A percentile compares a stretch with the other conserved stretches of the same genome.
Evolutionary conservation across 2,888 invertebrate genomes (phyloP).

Genomic region (Drosophila paranaensis): DNA sequence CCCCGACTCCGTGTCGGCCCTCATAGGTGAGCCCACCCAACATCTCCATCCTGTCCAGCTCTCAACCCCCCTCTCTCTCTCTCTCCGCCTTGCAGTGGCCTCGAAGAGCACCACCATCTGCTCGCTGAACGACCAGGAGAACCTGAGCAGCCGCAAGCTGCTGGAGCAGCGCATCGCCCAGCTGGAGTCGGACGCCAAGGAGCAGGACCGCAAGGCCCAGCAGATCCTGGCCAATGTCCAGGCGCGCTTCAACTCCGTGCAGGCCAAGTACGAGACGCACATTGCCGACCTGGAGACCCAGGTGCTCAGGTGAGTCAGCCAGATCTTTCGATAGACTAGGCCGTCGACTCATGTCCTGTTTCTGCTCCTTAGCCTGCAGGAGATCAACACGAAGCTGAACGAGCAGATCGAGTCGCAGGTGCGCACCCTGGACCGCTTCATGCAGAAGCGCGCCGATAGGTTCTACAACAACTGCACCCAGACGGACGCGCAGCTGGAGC

Average conservation of each 20-base stretch:
- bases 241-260: slow-evolving; percentile 91
- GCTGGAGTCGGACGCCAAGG: slow-evolving; percentile 89
- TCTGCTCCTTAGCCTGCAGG: slow-evolving; percentile 80
- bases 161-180: slow-evolving; percentile 90
- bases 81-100: slow-evolving; percentile 85
- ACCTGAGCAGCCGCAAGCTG: slow-evolving; percentile 83
- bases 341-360: background rate
- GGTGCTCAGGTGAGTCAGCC: slow-evolving; percentile 84
- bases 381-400: slow-evolving; percentile 86
- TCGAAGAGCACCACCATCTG: slow-evolving; percentile 86
- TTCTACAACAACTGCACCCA: slow-evolving; percentile 84
- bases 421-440: slow-evolving; percentile 82
- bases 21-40: slow-evolving; percentile 86
- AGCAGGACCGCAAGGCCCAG: slow-evolving; percentile 90
- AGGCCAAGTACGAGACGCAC: slow-evolving; percentile 90
- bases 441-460: slow-evolving; percentile 80
- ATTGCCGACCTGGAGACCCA: slow-evolving; percentile 91
- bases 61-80: no score
- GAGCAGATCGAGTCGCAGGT: slow-evolving; percentile 86
- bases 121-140: slow-evolving; percentile 80
- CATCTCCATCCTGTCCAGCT: background rate
- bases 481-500: slow-evolving; percentile 71
- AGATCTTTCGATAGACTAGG: no score
- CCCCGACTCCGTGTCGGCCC: slow-evolving; percentile 92
- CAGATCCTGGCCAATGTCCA: slow-evolving; percentile 90